Evolutionary conservation across 2,797 vertebrate genomes (phyloP).

Genomic region (Xyrichtys novacula): DNA sequence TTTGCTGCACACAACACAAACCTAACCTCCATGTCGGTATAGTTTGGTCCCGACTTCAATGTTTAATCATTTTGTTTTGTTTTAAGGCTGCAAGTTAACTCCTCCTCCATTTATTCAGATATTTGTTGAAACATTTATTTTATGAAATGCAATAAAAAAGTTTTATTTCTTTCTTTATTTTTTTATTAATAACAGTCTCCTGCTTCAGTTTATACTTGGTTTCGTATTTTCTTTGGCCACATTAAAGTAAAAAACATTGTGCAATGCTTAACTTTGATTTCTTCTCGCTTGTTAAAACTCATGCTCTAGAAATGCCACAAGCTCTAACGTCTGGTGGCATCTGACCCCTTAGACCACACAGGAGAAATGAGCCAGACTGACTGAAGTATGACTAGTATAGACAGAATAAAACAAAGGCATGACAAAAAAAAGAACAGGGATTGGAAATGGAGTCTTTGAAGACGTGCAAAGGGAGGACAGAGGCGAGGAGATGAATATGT

Average conservation of each 20-base stretch:
- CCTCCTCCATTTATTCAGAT: no score
- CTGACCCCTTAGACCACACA: conserved; percentile 2
- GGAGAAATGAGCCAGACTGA: neutral
- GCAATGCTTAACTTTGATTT: conserved; percentile 2
- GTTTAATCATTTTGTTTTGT: no score
- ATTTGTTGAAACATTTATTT: no score
- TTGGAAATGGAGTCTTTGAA: conserved; percentile 33
- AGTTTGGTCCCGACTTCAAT: no score
- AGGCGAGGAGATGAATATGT: conserved; percentile 20
- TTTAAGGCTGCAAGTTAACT: no score
- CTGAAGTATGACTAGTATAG: conserved; percentile 13
- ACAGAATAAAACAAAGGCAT: conserved; percentile 17
- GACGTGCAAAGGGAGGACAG: neutral
- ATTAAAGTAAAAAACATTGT: neutral
- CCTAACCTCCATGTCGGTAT: no score
- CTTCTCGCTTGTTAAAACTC: neutral
- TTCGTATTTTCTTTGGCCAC: no score
- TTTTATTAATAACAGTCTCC: no score
- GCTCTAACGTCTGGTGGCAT: conserved; percentile 24
- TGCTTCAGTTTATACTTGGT: no score
- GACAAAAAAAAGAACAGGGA: neutral
- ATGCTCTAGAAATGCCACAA: conserved; percentile 7
- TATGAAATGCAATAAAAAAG: no score
- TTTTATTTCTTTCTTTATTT: no score
- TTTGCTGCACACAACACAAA: no score